Evolutionary conservation across 2,797 vertebrate genomes (phyloP), one percentile per base, ranked within the genome.

Genomic region (Antrozous pallidus): DNA sequence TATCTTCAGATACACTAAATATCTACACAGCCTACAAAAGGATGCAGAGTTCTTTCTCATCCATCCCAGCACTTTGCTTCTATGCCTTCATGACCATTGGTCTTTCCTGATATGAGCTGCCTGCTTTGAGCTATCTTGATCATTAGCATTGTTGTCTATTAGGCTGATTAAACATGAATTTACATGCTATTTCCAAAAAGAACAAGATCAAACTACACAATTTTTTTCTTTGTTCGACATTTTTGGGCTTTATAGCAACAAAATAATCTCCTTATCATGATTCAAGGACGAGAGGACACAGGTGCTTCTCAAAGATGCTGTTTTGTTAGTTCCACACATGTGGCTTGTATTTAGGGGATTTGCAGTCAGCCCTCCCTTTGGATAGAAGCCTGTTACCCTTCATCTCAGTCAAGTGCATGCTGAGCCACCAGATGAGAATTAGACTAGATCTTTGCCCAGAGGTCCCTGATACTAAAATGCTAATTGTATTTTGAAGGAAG

Each of bases 191-290:
- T 90, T 90, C 42, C 22, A 40, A 69, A 90, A 67, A 93, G 42
- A 74, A 65, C 14, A 90, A 65, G 17, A 90, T 4, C 1, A 67
- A 3, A 70, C 16, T 6, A 40, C 14, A n/a, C 5, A 26, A n/a
- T 28, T 79, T 33, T 79, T 88, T n/a, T 47, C 22, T 63, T 82
- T 87, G 4, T 65, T 81, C 0, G 8, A 8, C 8, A 13, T 5
- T n/a, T 78, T 92, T 49, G 69, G 16, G 18, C 17, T 67, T 78
- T 63, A 38, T 6, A 88, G 4, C 65, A 90, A 92, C 31, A 85
- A 97, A 92, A 94, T 49, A 79, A 63, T 82, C n/a, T 81, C 49
- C 40, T 49, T 79, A 79, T 47, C 49, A 80, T 47, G 45, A 83
- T 5, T 36, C 38, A 51, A 90, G 88, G n/a, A 75, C 24, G 22